Conservation (phyloP, 2,797 vertebrate species). For the Sebastes variabilis region DNA sequence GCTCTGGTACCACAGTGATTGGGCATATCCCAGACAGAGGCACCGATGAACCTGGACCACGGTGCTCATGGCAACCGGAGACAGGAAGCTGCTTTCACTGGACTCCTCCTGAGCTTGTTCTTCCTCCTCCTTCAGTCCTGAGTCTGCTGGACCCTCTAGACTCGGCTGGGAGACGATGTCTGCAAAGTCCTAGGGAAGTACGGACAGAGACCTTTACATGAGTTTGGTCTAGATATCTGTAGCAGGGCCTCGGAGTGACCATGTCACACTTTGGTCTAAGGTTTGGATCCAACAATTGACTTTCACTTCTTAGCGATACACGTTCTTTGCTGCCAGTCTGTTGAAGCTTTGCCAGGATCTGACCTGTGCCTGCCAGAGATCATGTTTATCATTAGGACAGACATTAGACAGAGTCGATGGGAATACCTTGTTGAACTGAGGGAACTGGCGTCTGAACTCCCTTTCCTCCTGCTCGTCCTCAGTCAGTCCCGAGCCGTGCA, state of each 20-base stretch:
- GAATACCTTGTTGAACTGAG: slow-evolving; percentile 90
- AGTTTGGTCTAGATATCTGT: not conserved
- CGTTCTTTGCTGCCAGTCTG: not conserved
- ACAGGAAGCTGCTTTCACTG: slow-evolving; percentile 72
- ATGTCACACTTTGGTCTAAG: not conserved
- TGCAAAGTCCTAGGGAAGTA: slow-evolving; percentile 89
- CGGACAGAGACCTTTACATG: not conserved
- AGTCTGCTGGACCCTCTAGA: slow-evolving; percentile 85
- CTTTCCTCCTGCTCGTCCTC: slow-evolving; percentile 93
- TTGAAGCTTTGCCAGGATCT: not conserved
- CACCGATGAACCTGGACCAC: slow-evolving; percentile 88
- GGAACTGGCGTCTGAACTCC: slow-evolving; percentile 90
- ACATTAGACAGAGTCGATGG: not conserved
- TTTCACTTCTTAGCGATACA: not conserved
- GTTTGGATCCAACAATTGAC: not conserved
- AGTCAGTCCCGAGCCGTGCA: slow-evolving; percentile 80
- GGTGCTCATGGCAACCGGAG: slow-evolving; percentile 82
- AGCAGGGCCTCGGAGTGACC: no score
- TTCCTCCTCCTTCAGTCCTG: slow-evolving; percentile 58
- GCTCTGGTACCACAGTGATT: slow-evolving; percentile 90
- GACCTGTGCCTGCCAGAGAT: not conserved
- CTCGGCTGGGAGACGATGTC: slow-evolving; percentile 87
- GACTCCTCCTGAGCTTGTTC: slow-evolving; percentile 44
- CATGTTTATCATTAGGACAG: not conserved
- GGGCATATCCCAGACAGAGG: slow-evolving; percentile 87